These are phyloP conservation scores for Anguilla anguilla DNA, from an alignment of 2,797 vertebrate genomes.

Conservation along the genomic window DNA sequence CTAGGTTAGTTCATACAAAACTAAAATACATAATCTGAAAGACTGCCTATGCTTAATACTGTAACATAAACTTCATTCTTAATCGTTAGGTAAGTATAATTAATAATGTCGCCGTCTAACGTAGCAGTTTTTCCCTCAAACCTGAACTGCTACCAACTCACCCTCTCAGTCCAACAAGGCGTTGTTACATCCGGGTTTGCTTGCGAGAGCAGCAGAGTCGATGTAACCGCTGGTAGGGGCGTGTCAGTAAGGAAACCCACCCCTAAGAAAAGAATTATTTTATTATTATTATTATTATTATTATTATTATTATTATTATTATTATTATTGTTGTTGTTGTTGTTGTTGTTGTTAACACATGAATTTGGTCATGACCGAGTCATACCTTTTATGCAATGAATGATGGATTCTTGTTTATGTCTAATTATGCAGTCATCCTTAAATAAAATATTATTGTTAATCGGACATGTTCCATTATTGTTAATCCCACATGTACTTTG, in stretches of 20 bases:
- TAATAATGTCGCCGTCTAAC: not conserved
- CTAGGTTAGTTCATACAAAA: not conserved
- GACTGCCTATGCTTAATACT: too few species aligned
- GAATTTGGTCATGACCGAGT: not conserved
- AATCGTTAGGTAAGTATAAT: not conserved
- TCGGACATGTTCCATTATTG: not conserved
- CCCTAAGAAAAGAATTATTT: not conserved
- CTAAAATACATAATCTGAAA: not conserved
- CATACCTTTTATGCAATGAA: not conserved
- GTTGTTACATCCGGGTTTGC: slow-evolving; percentile 84
- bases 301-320: too few species aligned
- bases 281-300: too few species aligned
- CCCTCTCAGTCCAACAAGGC: slow-evolving; percentile 75
- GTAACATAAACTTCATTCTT: not conserved
- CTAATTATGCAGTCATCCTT: not conserved
- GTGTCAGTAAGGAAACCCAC: not conserved
- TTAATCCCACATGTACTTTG: not conserved
- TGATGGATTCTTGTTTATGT: not conserved
- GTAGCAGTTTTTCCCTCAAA: not conserved
- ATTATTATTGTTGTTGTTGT: too few species aligned
- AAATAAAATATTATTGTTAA: not conserved
- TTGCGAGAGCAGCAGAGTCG: slow-evolving; percentile 46
- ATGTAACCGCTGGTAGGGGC: slow-evolving; percentile 38
- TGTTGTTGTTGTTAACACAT: not conserved
- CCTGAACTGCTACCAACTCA: slow-evolving; percentile 53